Conservation (phyloP, 2,797 vertebrate species). For the Chrosomus eos region DNA sequence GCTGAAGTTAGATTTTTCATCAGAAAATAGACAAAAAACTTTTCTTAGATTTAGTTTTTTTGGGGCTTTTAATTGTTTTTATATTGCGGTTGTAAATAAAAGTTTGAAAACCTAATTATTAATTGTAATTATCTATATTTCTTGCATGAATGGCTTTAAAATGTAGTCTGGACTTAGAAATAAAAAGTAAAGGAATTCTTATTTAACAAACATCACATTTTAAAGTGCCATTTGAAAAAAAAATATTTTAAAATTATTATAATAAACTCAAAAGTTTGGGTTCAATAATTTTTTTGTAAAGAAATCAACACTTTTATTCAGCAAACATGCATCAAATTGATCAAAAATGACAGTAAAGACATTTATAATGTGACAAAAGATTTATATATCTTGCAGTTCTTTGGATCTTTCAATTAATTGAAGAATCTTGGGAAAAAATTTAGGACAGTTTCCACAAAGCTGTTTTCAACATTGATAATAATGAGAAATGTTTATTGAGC, state of each 20-base stretch:
- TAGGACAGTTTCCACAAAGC: background rate
- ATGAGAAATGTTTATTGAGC: background rate
- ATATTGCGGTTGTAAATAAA: background rate
- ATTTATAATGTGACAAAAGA: background rate
- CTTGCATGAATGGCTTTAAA: constrained; percentile 3
- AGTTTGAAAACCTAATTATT: background rate
- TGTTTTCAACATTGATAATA: background rate
- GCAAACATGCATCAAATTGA: background rate
- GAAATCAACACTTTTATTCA: background rate
- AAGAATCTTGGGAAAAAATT: background rate
- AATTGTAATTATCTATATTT: constrained; percentile 17
- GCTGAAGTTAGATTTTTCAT: background rate
- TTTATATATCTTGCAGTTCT: background rate
- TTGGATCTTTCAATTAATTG: background rate
- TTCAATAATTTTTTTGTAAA: background rate
- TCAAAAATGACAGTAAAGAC: background rate
- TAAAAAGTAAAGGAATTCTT: background rate
- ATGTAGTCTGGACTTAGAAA: background rate
- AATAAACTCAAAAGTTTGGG: background rate
- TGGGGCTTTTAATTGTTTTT: background rate
- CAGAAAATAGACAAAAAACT: background rate
- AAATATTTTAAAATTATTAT: background rate
- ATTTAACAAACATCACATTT: background rate
- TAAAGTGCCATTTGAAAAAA: background rate
- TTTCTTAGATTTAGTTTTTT: background rate